These are phyloP conservation scores for Caretta caretta DNA, from an alignment of 2,113 vertebrate genomes.

Conservation along the genomic window DNA sequence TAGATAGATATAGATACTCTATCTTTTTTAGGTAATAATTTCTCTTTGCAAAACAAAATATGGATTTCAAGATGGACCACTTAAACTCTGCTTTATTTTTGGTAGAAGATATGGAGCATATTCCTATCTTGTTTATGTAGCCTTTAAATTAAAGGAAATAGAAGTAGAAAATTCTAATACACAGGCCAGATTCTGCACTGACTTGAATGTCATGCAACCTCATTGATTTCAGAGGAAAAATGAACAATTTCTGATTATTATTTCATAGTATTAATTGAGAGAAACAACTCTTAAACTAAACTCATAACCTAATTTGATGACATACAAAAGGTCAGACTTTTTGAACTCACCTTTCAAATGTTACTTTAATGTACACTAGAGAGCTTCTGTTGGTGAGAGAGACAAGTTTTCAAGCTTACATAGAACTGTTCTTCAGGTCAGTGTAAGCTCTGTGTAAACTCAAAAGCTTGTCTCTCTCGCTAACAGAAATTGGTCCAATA, in stretches of 20 bases:
- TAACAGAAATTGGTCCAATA: neutral
- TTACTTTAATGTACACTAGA: neutral
- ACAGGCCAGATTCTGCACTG: neutral
- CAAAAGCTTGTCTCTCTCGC: neutral
- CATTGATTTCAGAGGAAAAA: neutral
- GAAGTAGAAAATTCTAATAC: neutral
- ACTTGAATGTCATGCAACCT: neutral
- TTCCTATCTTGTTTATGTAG: neutral
- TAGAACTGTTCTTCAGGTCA: neutral
- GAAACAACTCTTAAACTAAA: neutral
- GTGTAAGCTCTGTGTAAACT: neutral
- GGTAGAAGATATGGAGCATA: neutral
- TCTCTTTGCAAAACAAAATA: neutral
- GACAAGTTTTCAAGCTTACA: neutral
- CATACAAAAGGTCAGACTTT: neutral
- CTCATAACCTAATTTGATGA: slow-evolving; percentile 3
- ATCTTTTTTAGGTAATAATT: slow-evolving; percentile 52
- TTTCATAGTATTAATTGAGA: slow-evolving; percentile 42
- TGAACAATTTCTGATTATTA: slow-evolving; percentile 31
- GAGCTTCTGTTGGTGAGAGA: neutral
- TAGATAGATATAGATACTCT: slow-evolving; percentile 34
- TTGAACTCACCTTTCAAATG: slow-evolving; percentile 63
- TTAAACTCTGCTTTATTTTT: neutral
- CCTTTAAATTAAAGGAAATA: neutral
- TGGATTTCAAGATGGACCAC: neutral